Conservation (phyloP, 2,888 invertebrate species). For the Frankliniella intonsa region DNA sequence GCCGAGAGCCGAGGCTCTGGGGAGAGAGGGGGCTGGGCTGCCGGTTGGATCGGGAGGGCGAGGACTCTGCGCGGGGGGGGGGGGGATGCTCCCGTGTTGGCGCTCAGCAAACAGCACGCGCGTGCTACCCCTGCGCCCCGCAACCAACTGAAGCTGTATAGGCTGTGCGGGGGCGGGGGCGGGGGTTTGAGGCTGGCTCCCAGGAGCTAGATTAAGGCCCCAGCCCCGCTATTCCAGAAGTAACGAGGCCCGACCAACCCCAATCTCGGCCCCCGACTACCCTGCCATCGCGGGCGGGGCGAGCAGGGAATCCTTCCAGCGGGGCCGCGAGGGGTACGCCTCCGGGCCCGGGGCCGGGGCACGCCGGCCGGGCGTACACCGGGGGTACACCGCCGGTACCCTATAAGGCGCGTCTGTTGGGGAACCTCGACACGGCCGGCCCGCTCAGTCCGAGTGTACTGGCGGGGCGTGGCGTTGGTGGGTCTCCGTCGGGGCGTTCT, state of each 20-base stretch:
- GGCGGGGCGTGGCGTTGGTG: too few species aligned
- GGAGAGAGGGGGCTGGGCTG: too few species aligned
- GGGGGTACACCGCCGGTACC: too few species aligned
- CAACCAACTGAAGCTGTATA: not conserved
- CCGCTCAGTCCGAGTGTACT: too few species aligned
- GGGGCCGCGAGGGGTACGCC: not conserved
- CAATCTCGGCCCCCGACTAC: not conserved
- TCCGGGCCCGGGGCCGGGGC: not conserved
- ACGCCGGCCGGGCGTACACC: not conserved
- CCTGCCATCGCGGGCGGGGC: not conserved
- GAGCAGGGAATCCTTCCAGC: not conserved
- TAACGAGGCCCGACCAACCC: not conserved
- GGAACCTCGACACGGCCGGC: too few species aligned
- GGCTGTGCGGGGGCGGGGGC: not conserved
- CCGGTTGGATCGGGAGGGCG: too few species aligned
- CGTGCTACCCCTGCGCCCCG: not conserved
- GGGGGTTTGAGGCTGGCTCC: not conserved
- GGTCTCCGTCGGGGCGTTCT: not conserved
- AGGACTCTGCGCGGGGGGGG: not conserved
- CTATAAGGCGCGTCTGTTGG: too few species aligned
- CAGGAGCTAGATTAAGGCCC: slow-evolving; percentile 10
- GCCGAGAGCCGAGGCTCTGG: too few species aligned
- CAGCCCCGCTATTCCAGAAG: not conserved
- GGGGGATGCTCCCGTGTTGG: not conserved
- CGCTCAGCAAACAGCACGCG: slow-evolving; percentile 15